phyloP scores from a whole-genome alignment of 2,797 vertebrate genomes.

The Ctenosaura bakeri region DNA sequence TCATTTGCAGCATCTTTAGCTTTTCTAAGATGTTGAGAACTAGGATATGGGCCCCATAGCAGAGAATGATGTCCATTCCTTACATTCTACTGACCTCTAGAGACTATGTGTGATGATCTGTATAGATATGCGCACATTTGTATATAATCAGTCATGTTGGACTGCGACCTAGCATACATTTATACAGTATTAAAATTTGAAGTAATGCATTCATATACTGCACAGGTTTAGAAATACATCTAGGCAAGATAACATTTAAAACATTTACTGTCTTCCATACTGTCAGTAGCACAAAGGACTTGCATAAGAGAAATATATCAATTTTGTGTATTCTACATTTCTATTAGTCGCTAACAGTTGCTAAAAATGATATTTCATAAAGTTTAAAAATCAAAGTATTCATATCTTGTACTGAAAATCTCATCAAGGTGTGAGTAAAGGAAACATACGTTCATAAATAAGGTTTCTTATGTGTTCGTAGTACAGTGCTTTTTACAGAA shows the following conservation, averaged over 20 bases:
- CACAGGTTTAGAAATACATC: not conserved
- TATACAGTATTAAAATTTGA: not conserved
- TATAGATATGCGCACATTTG: slow-evolving; percentile 65
- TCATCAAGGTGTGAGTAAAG: not conserved
- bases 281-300: not conserved
- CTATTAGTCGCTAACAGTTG: not conserved
- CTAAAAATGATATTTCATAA: slow-evolving; percentile 17
- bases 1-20: slow-evolving; percentile 68
- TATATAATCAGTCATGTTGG: slow-evolving; percentile 20
- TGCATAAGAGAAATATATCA: not conserved
- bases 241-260: not conserved
- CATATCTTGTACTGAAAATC: not conserved
- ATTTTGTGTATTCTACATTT: not conserved
- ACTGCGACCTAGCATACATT: not conserved
- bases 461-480: not conserved
- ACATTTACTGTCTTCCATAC: not conserved
- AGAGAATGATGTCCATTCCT: slow-evolving; percentile 77
- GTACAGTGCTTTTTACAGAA: not conserved
- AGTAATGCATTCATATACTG: not conserved
- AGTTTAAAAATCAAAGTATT: slow-evolving; percentile 9
- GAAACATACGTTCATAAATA: not conserved
- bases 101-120: slow-evolving; percentile 78
- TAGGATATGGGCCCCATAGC: slow-evolving; percentile 51
- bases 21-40: slow-evolving; percentile 66
- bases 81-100: slow-evolving; percentile 87